phyloP scores from a whole-genome alignment of 2,888 invertebrate genomes.

The Clepsis dumicolana region DNA sequence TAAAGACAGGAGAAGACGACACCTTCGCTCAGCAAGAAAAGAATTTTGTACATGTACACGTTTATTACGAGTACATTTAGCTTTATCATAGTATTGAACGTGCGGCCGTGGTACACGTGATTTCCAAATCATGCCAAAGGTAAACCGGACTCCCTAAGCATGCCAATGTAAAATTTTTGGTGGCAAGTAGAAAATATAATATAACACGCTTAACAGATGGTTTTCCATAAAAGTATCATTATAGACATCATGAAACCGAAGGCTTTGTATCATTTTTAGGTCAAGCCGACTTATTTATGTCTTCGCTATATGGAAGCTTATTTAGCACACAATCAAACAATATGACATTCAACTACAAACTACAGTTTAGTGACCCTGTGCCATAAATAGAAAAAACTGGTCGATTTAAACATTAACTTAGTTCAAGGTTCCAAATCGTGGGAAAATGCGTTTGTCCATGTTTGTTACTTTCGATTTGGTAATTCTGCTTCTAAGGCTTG shows the following conservation, averaged over 20 bases:
- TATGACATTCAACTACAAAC: conserved; percentile 4
- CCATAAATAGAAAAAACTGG: conserved; percentile 13
- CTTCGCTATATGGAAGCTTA: conserved; percentile 12
- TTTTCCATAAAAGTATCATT: not conserved
- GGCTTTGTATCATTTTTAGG: conserved; percentile 4
- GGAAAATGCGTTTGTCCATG: conserved; percentile 21
- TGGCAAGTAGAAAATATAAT: no score
- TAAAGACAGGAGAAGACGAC: no score
- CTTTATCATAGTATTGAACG: no score
- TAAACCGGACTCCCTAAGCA: no score
- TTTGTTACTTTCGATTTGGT: conserved; percentile 4
- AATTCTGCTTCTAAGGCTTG: conserved; percentile 14
- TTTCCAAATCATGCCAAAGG: no score
- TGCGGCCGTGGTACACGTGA: no score
- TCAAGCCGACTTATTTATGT: not conserved
- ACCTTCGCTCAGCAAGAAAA: no score
- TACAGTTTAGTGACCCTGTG: conserved; percentile 26
- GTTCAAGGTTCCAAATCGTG: conserved; percentile 32
- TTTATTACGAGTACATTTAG: no score
- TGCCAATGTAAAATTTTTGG: no score
- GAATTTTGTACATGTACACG: no score
- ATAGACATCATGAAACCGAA: not conserved
- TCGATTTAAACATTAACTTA: conserved; percentile 3
- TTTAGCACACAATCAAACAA: conserved; percentile 29
- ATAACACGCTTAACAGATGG: conserved; percentile 3